Conservation (phyloP, 1,140 invertebrate species). For the Drosophila obscura region DNA sequence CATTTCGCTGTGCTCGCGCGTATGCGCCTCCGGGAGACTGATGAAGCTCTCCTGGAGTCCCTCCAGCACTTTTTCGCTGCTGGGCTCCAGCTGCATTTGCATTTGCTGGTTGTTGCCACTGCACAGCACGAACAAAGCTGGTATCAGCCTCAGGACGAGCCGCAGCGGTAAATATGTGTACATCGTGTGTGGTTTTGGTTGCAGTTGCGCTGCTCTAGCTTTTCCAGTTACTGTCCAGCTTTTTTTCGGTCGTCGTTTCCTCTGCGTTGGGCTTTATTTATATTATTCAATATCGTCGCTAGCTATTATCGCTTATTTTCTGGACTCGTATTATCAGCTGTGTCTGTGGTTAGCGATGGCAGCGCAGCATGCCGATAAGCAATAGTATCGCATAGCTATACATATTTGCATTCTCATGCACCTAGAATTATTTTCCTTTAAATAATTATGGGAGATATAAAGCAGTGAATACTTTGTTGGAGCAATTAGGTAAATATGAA, state of each 20-base stretch:
- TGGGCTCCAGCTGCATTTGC: slow-evolving; percentile 12
- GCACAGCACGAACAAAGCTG: slow-evolving; percentile 18
- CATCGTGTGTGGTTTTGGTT: slow-evolving; percentile 12
- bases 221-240: slow-evolving; percentile 26
- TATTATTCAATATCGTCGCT: slow-evolving; percentile 14
- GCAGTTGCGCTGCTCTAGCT: slow-evolving; percentile 19
- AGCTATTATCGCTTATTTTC: slow-evolving; percentile 24
- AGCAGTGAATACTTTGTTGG: too few relatives aligned
- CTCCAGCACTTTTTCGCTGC: slow-evolving; percentile 40
- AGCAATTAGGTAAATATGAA: too few relatives aligned
- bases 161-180: slow-evolving; percentile 12
- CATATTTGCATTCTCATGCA: too few relatives aligned
- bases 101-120: too few relatives aligned
- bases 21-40: slow-evolving; percentile 50
- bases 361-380: too few relatives aligned
- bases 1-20: slow-evolving; percentile 62
- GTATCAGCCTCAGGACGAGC: slow-evolving; percentile 15
- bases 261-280: slow-evolving; percentile 36
- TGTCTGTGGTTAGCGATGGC: background rate
- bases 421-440: too few relatives aligned
- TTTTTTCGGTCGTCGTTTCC: slow-evolving; percentile 17
- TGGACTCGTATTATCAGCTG: background rate
- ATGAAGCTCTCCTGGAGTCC: slow-evolving; percentile 57
- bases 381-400: too few relatives aligned
- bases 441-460: too few relatives aligned